Evolutionary conservation across 2,113 vertebrate genomes (phyloP).

Genomic region (Cheilinus undulatus): DNA sequence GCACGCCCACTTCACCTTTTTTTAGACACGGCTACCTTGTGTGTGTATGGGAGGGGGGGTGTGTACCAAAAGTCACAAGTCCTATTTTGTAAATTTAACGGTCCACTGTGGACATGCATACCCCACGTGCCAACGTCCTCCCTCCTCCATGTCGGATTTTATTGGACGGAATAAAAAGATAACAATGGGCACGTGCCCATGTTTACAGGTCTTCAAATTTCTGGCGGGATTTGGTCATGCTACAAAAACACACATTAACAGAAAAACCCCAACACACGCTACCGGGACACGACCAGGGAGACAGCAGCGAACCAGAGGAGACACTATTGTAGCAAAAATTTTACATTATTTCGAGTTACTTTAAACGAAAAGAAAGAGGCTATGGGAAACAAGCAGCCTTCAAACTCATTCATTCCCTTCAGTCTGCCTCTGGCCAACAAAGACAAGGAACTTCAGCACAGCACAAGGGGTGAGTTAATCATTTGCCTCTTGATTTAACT

Average conservation of each 20-base stretch:
- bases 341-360: too few relatives aligned
- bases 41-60: too few relatives aligned
- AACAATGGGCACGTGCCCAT: conserved; percentile 68
- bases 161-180: conserved; percentile 71
- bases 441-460: conserved; percentile 6
- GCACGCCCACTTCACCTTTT: conserved; percentile 26
- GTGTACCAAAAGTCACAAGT: too few relatives aligned
- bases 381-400: conserved; percentile 77
- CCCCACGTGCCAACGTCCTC: conserved; percentile 23
- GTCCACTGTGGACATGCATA: not conserved
- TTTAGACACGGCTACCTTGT: not conserved
- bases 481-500: not conserved
- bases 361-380: too few relatives aligned
- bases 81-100: too few relatives aligned
- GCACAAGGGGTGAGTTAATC: conserved; percentile 63
- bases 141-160: conserved; percentile 18
- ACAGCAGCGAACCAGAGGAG: not conserved
- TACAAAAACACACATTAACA: conserved; percentile 10
- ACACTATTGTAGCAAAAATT: not conserved
- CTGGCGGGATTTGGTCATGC: conserved; percentile 72
- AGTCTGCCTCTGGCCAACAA: conserved; percentile 26
- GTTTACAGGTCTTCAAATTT: conserved; percentile 80
- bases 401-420: conserved; percentile 3
- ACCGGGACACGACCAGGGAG: not conserved
- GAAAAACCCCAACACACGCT: not conserved